Conservation (phyloP, 1,140 invertebrate genomes). For the fruit fly (Drosophila melanogaster) region DNA sequence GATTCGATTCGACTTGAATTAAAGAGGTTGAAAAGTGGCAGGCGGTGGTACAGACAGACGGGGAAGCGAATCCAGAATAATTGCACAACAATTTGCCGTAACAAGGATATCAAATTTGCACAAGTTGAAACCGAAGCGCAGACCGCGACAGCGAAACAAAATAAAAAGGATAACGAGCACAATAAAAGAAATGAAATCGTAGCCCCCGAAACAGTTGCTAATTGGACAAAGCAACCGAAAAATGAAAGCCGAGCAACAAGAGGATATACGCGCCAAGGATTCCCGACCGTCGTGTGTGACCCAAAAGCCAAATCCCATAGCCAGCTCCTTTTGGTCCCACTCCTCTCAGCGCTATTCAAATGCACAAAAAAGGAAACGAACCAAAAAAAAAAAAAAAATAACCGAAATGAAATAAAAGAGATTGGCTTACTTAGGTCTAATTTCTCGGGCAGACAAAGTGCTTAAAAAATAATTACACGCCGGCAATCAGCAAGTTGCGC, state of each 20-base stretch:
- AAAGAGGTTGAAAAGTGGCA: constrained; percentile 30
- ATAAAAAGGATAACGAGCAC: constrained; percentile 83
- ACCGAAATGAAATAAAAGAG: constrained; percentile 40
- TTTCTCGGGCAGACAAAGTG: constrained; percentile 76
- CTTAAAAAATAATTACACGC: constrained; percentile 83
- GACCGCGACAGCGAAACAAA: constrained; percentile 33
- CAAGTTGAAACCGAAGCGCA: constrained; percentile 43
- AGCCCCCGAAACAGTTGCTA: constrained; percentile 79
- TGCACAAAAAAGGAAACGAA: constrained; percentile 13
- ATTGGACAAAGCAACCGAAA: constrained; percentile 80
- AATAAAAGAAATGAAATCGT: constrained; percentile 83
- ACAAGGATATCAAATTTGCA: constrained; percentile 83
- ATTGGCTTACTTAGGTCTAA: constrained; percentile 79
- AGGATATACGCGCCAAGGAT: constrained; percentile 56
- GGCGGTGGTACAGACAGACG: constrained; percentile 6
- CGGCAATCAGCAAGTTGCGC: constrained; percentile 66
- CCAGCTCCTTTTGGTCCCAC: not conserved
- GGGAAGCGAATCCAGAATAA: constrained; percentile 60
- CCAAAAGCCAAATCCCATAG: constrained; percentile 38
- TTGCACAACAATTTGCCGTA: constrained; percentile 80
- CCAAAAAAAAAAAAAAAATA: constrained; percentile 6
- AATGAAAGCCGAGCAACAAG: constrained; percentile 63
- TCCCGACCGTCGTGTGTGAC: constrained; percentile 35
- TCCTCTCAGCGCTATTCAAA: constrained; percentile 58
- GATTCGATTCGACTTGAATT: constrained; percentile 26